phyloP scores from a whole-genome alignment of 2,113 vertebrate genomes.

The pig (Sus scrofa) region DNA sequence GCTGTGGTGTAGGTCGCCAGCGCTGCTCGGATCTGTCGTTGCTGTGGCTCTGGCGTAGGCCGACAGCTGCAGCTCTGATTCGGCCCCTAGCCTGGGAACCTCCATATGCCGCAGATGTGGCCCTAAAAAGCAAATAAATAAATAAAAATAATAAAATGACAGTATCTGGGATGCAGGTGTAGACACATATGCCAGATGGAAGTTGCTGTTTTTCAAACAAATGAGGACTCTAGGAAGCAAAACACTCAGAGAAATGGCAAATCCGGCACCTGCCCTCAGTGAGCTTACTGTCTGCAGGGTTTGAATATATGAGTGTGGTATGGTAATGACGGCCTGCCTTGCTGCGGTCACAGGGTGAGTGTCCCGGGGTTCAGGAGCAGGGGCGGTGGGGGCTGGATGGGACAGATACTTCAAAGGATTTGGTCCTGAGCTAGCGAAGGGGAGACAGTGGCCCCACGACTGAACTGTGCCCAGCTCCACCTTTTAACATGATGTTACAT shows the following conservation, averaged over 20 bases:
- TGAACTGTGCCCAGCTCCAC: fast-evolving
- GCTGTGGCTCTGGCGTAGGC: no score
- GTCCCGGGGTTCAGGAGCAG: background rate
- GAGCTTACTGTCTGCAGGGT: background rate
- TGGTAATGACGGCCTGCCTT: background rate
- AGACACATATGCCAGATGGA: background rate
- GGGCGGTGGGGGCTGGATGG: fast-evolving
- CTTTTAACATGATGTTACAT: background rate
- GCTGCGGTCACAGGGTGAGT: background rate
- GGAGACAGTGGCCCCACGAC: background rate
- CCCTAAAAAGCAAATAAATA: no score
- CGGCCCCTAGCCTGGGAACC: no score
- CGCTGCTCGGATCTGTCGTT: no score
- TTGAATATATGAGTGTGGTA: background rate
- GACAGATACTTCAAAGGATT: no score
- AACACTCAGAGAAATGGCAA: background rate
- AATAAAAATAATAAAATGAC: no score
- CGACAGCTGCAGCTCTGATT: no score
- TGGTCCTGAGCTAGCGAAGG: background rate
- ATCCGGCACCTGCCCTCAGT: background rate
- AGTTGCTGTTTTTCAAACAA: background rate
- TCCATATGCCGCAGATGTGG: no score
- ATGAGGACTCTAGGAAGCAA: background rate
- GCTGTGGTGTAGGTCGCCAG: no score
- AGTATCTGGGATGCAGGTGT: background rate